Conservation (phyloP, 2,888 invertebrate species). For the Trypoxylon attenuatum region DNA sequence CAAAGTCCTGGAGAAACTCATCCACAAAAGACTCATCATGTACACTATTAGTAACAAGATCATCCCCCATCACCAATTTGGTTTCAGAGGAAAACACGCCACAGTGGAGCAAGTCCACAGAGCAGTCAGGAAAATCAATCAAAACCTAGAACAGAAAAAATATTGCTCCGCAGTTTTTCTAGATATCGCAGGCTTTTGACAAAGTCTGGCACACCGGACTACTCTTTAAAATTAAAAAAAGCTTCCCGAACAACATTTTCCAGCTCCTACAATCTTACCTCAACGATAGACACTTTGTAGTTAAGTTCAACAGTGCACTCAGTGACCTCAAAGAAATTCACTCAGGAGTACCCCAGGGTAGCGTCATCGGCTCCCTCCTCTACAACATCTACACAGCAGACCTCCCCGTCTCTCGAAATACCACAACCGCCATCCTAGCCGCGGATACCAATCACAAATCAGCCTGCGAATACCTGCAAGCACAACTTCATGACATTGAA, state of each 20-base stretch:
- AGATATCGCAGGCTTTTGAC: no score
- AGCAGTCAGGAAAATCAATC: constrained; percentile 26
- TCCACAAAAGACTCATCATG: neutral
- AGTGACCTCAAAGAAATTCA: constrained; percentile 2
- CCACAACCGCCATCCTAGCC: constrained; percentile 33
- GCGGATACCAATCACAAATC: constrained; percentile 12
- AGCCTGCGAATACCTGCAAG: constrained; percentile 26
- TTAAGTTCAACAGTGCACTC: neutral
- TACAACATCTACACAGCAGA: constrained; percentile 41
- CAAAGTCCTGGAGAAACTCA: constrained; percentile 4
- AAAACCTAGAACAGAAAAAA: constrained; percentile 30
- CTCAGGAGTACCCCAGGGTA: constrained; percentile 41
- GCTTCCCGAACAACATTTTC: constrained; percentile 8
- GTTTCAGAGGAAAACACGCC: neutral
- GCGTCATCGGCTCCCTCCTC: constrained; percentile 38
- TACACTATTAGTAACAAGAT: neutral
- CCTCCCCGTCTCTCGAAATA: constrained; percentile 22
- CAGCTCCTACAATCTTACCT: constrained; percentile 3
- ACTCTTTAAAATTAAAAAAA: constrained; percentile 30
- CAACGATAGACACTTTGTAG: constrained; percentile 6
- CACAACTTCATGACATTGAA: constrained; percentile 6
- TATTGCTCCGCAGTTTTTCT: constrained; percentile 38
- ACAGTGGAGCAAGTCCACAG: constrained; percentile 42
- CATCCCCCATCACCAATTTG: constrained; percentile 26
- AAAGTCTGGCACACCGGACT: constrained; percentile 43